These are phyloP conservation scores for Drosophila birchii DNA, from an alignment of 2,888 invertebrate species.

Conservation along the genomic window DNA sequence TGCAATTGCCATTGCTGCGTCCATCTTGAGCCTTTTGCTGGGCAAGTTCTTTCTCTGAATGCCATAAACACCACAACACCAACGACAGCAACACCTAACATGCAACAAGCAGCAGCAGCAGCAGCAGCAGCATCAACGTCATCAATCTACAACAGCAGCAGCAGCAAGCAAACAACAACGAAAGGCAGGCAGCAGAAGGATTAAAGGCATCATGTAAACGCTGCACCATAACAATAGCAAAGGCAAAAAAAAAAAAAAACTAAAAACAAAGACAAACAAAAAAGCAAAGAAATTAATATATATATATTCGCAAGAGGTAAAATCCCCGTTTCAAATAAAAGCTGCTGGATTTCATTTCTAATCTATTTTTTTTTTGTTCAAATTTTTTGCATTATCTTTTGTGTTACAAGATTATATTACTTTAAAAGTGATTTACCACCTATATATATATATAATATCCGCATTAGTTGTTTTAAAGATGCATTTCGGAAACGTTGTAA, in stretches of 20 bases:
- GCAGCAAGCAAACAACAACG: constrained; percentile 39
- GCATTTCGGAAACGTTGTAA: constrained; percentile 3
- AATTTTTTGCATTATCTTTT: neutral
- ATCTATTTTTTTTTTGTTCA: constrained; percentile 17
- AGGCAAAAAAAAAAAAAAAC: neutral
- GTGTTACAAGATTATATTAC: neutral
- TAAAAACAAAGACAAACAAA: constrained; percentile 22
- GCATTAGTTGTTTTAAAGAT: constrained; percentile 5
- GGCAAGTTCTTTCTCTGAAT: constrained; percentile 94
- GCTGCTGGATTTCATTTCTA: constrained; percentile 16
- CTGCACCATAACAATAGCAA: constrained; percentile 1
- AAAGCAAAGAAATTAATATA: constrained; percentile 11
- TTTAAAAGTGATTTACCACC: constrained; percentile 6
- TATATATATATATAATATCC: neutral
- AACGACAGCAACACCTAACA: constrained; percentile 28
- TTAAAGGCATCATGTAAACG: constrained; percentile 4
- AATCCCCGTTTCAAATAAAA: constrained; percentile 27
- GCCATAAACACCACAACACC: constrained; percentile 63
- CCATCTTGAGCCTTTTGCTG: constrained; percentile 90
- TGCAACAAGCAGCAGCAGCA: constrained; percentile 16
- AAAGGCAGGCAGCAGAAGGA: constrained; percentile 30
- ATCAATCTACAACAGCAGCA: constrained; percentile 20
- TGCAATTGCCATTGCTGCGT: constrained; percentile 88
- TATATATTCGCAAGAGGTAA: constrained; percentile 31
- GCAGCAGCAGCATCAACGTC: constrained; percentile 22